These are phyloP conservation scores for Cyclura pinguis DNA, from an alignment of 2,797 vertebrate genomes.

Conservation along the genomic window DNA sequence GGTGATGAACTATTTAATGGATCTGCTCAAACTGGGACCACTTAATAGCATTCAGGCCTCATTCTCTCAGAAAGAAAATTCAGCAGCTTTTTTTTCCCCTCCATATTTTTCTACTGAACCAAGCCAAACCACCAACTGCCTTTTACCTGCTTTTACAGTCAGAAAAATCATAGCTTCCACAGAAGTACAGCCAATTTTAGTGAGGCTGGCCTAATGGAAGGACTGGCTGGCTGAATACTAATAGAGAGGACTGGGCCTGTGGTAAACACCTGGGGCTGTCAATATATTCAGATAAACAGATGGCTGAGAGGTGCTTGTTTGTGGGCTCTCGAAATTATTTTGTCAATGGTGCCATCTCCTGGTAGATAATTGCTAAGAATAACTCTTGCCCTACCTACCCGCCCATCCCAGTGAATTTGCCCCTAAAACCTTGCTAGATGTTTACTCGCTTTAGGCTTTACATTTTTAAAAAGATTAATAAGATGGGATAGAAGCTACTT, in stretches of 20 bases:
- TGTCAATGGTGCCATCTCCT: slow-evolving; percentile 87
- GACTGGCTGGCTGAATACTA: slow-evolving; percentile 35
- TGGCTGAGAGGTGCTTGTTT: slow-evolving; percentile 35
- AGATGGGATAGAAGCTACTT: slow-evolving; percentile 45
- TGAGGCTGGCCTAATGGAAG: background rate
- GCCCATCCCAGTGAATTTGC: slow-evolving; percentile 42
- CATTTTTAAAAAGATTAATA: background rate
- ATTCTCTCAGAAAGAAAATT: background rate
- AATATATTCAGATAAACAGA: slow-evolving; percentile 52
- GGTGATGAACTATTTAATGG: no score
- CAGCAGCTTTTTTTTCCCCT: background rate
- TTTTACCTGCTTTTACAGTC: slow-evolving; percentile 29
- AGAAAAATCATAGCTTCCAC: background rate
- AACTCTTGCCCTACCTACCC: background rate
- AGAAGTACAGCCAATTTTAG: rapidly evolving
- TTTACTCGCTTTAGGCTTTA: slow-evolving; percentile 15
- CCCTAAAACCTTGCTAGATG: slow-evolving; percentile 39
- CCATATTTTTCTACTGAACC: slow-evolving; percentile 29
- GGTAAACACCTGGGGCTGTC: slow-evolving; percentile 61
- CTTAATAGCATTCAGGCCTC: background rate
- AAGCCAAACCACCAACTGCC: slow-evolving; percentile 23
- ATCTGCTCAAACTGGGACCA: no score
- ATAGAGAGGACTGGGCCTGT: slow-evolving; percentile 33
- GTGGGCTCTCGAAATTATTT: slow-evolving; percentile 78
- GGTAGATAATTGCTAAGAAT: slow-evolving; percentile 70